Base-by-base conservation (phyloP, 2,797 vertebrate species). In the Scolopax bukidnonensis region DNA sequence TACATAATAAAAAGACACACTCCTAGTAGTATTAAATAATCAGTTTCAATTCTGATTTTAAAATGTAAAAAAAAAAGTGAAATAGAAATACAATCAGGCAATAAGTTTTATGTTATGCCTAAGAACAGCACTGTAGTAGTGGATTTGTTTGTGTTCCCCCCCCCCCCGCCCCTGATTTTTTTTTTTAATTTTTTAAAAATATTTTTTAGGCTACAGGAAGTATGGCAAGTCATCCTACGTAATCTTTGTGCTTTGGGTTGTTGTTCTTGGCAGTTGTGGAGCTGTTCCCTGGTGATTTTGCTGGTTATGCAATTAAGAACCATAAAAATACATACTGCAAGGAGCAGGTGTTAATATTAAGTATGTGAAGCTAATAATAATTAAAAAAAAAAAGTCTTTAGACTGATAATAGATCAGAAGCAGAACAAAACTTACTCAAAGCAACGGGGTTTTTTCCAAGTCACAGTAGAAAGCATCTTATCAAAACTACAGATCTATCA, bases 71-170 rank as follows among this genome's bases (percentile, higher is more conserved):
- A 41, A 50, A 87, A 76, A n/a, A 21, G 40, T 5, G 4, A 77
- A 76, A 47, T 67, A n/a, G n/a, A n/a, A n/a, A n/a, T n/a, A n/a
- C n/a, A n/a, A n/a, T n/a, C n/a, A n/a, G n/a, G n/a, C n/a, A n/a
- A n/a, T n/a, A n/a, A n/a, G n/a, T n/a, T n/a, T n/a, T n/a, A 23
- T 86, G 0, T 56, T 76, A 36, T 16, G 6, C 15, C 5, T 33
- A 30, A 68, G 27, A 51, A 83, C 33, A 87, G 47, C n/a, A 41
- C 30, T 38, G 64, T 33, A 71, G 32, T 71, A 18, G 16, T 47
- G 30, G 9, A 47, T 47, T 47, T 21, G 45, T 3, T 80, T 53
- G 33, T 36, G 15, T 33, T 14, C 18, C 20, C 16, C 2, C 1
- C 4, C 18, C 16, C 18, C 20, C 16, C 2, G 1, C 4, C 18